Conservation (phyloP, 1,140 invertebrate genomes). For the Paracyclopina nana region DNA sequence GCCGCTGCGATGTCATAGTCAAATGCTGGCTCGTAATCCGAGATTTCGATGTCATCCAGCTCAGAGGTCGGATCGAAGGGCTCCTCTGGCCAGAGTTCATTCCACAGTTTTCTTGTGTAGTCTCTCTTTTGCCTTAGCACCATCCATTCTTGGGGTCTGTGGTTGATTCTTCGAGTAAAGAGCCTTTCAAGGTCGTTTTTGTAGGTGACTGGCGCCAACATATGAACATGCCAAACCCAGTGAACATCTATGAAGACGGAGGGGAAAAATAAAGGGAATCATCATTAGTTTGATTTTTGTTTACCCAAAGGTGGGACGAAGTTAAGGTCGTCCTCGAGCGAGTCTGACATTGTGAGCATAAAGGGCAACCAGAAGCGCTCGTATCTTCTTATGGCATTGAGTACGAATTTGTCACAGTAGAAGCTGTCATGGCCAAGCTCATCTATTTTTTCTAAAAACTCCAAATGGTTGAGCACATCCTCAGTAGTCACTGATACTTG, state of each 20-base stretch:
- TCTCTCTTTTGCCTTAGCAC: constrained; percentile 2
- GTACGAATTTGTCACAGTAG: neutral
- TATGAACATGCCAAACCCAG: constrained; percentile 19
- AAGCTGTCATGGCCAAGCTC: neutral
- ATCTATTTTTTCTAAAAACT: constrained; percentile 2
- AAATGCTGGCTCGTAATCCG: constrained; percentile 15
- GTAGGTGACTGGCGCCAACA: constrained; percentile 18
- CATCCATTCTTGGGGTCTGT: constrained; percentile 8
- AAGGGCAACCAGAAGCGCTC: constrained; percentile 3
- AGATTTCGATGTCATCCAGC: constrained; percentile 14
- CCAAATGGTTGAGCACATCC: neutral
- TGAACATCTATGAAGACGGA: constrained; percentile 14
- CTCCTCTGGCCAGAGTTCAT: constrained; percentile 19
- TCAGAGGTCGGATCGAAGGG: constrained; percentile 18
- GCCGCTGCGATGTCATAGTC: constrained; percentile 19
- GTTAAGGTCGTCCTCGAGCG: neutral
- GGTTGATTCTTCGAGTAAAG: constrained; percentile 2
- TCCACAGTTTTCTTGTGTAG: constrained; percentile 18
- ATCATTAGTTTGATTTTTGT: neutral
- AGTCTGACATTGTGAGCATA: neutral
- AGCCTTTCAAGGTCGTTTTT: constrained; percentile 9
- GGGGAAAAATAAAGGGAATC: neutral
- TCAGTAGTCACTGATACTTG: neutral
- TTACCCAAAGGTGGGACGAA: constrained; percentile 4
- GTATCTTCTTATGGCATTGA: neutral